A percentile compares a stretch with the other conserved stretches of the same genome.
These are phyloP conservation scores for Hydroisotoma schaefferi DNA, from an alignment of 2,888 invertebrate species.

Conservation along the genomic window DNA sequence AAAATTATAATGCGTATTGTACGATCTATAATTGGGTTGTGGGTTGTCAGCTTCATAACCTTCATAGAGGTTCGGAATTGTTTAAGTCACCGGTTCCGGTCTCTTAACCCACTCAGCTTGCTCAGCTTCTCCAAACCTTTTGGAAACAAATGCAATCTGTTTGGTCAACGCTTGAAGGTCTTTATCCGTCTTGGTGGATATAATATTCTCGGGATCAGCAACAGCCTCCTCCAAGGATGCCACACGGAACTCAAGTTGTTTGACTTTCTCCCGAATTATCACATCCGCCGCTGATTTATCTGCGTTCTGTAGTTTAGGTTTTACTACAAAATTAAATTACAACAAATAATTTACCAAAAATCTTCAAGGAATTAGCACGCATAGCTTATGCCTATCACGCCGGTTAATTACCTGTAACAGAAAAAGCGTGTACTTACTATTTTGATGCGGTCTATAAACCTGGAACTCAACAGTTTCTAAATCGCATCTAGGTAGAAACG, in stretches of 20 bases:
- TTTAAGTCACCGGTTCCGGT: constrained; percentile 3
- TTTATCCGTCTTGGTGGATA: constrained; percentile 41
- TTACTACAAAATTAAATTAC: constrained; percentile 29
- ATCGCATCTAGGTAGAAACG: constrained; percentile 27
- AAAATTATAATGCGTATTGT: too few species aligned
- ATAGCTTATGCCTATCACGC: too few species aligned
- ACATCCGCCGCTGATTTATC: constrained; percentile 29
- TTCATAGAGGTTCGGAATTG: too few species aligned
- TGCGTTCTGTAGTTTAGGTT: too few species aligned
- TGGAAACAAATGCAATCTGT: constrained; percentile 41
- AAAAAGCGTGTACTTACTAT: constrained; percentile 40
- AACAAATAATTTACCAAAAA: not conserved
- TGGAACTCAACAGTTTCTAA: constrained; percentile 40
- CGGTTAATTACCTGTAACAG: too few species aligned
- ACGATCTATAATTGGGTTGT: too few species aligned
- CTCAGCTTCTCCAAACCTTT: constrained; percentile 42
- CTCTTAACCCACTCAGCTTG: constrained; percentile 44
- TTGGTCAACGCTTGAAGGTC: constrained; percentile 44
- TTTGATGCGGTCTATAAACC: constrained; percentile 44
- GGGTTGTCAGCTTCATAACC: too few species aligned
- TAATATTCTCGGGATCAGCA: constrained; percentile 23
- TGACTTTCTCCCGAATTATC: constrained; percentile 36
- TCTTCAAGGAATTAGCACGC: not conserved
- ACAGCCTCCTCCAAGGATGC: constrained; percentile 42
- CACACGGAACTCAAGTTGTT: constrained; percentile 35